These are phyloP conservation scores for Amphiprion clarkii DNA, from an alignment of 2,797 vertebrate genomes.

Conservation along the genomic window DNA sequence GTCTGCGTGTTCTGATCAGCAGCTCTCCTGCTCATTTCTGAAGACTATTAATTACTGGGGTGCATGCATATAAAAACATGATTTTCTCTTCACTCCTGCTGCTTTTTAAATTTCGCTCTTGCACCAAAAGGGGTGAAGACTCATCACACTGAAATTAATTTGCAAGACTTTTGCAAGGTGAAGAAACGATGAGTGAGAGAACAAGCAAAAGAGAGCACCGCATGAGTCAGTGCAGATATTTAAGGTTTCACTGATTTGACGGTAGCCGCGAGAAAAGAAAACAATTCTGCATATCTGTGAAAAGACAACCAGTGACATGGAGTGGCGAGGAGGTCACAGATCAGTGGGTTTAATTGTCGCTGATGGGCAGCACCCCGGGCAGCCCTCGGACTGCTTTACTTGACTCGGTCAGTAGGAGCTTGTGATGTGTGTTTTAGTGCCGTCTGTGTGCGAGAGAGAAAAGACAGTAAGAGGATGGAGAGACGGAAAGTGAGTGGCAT, in stretches of 20 bases:
- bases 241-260: constrained; percentile 35
- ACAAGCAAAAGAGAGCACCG: constrained; percentile 9
- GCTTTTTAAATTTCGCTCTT: constrained; percentile 27
- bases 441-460: constrained; percentile 29
- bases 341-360: constrained; percentile 81
- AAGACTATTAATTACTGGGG: constrained; percentile 46
- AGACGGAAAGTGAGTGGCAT: constrained; percentile 42
- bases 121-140: constrained; percentile 27
- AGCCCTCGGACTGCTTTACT: constrained; percentile 52
- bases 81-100: constrained; percentile 23
- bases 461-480: constrained; percentile 11
- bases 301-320: constrained; percentile 58
- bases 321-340: constrained; percentile 75
- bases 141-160: constrained; percentile 40
- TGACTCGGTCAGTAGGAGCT: constrained; percentile 58
- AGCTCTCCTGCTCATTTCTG: constrained; percentile 5
- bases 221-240: constrained; percentile 40
- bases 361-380: constrained; percentile 72
- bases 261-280: constrained; percentile 22
- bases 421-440: constrained; percentile 7
- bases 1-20: constrained; percentile 5
- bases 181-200: constrained; percentile 18
- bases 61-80: constrained; percentile 9
- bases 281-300: constrained; percentile 38
- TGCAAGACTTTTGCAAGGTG: constrained; percentile 16